Evolutionary conservation across 2,888 invertebrate species (phyloP), one percentile per base, ranked within the genome.

Genomic region (Globia sparganii): DNA sequence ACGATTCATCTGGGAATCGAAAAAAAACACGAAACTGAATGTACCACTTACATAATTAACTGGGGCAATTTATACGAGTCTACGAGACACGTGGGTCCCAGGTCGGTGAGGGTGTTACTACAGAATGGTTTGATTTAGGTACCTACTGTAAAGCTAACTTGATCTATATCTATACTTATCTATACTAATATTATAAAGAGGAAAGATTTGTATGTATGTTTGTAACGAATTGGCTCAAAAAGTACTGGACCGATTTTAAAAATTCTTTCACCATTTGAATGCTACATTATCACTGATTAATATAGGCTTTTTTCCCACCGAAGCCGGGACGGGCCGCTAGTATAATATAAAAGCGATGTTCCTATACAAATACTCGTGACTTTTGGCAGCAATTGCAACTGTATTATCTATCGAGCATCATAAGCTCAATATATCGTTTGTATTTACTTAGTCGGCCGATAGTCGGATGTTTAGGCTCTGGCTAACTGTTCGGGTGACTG

Each of bases 371-470:
- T 69, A 59, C 34, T 77, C 43, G 34, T 66, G 53, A 62, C 37
- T 78, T 83, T 84, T 83, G 84, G 78, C 59, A 69, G 6, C 53
- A 62, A 59, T 67, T 62, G 67, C 40, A 34, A 67, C 83, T 62
- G 37, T 46, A 67, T 58, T 59, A 82, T 82, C 31, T 62, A 67
- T 77, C n/a, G 31, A 53, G 28, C 58, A 69, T 78, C 70, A 77
- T 66, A 46, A 40, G 53, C 66, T 79, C 49, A 59, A 46, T 84
- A 59, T 83, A 62, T 56, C 53, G 72, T 70, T 65, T 65, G 80
- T 84, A 80, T 84, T 81, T 79, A 79, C 79, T 81, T 62, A 73
- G 68, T 34, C 80, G 61, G 69, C 15, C 56, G 49, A 46, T 70
- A 68, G 46, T 71, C 59, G 71, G 77, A 77, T 82, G 86, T 81